Evolutionary conservation across 1,140 invertebrate genomes (phyloP).

Genomic region (Diprion similis): DNA sequence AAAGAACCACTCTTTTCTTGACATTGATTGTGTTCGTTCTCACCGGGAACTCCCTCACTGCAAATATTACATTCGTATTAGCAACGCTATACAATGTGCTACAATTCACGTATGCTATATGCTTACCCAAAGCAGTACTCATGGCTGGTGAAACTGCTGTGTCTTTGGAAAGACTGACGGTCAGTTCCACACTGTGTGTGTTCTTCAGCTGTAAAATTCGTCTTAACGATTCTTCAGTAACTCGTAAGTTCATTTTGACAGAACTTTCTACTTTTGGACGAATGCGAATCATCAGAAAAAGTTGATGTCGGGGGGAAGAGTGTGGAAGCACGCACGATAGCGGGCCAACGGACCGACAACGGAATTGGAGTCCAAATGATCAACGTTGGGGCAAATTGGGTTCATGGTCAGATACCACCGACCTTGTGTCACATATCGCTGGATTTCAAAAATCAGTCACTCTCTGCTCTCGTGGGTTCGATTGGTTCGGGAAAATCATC

Average conservation of each 20-base stretch:
- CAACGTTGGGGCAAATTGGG: slow-evolving; percentile 56
- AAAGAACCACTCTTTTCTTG: slow-evolving; percentile 76
- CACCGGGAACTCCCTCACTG: slow-evolving; percentile 70
- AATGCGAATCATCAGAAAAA: slow-evolving; percentile 44
- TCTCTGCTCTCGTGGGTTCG: slow-evolving; percentile 78
- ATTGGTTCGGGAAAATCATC: slow-evolving; percentile 84
- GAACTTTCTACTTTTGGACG: slow-evolving; percentile 70
- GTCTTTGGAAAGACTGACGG: slow-evolving; percentile 67
- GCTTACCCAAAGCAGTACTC: slow-evolving; percentile 76
- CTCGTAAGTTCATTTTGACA: slow-evolving; percentile 50
- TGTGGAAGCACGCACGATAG: background rate
- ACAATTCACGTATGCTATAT: slow-evolving; percentile 69
- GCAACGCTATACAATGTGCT: slow-evolving; percentile 75
- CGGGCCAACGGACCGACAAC: background rate
- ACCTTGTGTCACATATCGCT: slow-evolving; percentile 70
- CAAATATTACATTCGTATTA: slow-evolving; percentile 68
- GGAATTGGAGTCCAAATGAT: slow-evolving; percentile 26
- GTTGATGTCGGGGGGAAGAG: background rate
- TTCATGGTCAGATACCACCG: slow-evolving; percentile 45
- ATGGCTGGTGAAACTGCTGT: slow-evolving; percentile 71
- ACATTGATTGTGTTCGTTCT: slow-evolving; percentile 75
- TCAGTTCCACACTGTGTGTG: slow-evolving; percentile 20
- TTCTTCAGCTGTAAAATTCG: background rate
- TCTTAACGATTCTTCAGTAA: slow-evolving; percentile 6
- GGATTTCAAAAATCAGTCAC: slow-evolving; percentile 68